Base-by-base conservation (phyloP, 2,888 invertebrate genomes). In the Caenorhabditis sp. region DNA sequence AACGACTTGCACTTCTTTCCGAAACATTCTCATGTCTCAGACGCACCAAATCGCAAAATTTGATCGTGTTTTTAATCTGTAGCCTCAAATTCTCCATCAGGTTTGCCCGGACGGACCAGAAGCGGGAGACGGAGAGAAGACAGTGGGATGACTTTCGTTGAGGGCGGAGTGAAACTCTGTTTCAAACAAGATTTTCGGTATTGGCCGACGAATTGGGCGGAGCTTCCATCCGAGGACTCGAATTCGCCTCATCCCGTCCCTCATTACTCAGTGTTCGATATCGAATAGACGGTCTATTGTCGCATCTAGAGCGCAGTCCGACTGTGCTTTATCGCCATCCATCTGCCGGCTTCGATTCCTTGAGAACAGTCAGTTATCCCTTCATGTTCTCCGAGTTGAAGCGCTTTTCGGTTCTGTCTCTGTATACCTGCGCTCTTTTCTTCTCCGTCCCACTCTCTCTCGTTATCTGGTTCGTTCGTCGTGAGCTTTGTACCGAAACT, bases 381-480 rank as follows among this genome's bases (percentile, higher is more conserved):
- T 80, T 74, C 80, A 80, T 80, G 80, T 76, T 71, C 81, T 65
- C 76, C 70, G 76, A 76, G 79, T 70, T 83, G 67, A 83, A 79
- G 80, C 83, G 83, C 65, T 80, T 78, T 58, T 67, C 77, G 47
- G 67, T 83, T 71, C 68, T 77, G 58, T 60, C 61, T 67, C 80
- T 88, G 55, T 88, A 88, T 78, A 69, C 85, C 60, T 67, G 77
- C 81, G 85, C 88, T 50, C 86, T 88, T 58, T 78, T 89, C 85
- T 81, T 90, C 78, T 85, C 87, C 56, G 89, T 90, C n/a, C 90
- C 90, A 61, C 83, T 90, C n/a, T 90, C 89, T 3, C 81, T 88
- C 28, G 24, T 82, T 51, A 87, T 91, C 82, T 90, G 90, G 90
- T 89, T 84, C 86, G 82, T 91, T 64, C 88, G 90, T 65, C 88